phyloP scores from a whole-genome alignment of 2,888 invertebrate species.

The Meiosimyza decipiens region DNA sequence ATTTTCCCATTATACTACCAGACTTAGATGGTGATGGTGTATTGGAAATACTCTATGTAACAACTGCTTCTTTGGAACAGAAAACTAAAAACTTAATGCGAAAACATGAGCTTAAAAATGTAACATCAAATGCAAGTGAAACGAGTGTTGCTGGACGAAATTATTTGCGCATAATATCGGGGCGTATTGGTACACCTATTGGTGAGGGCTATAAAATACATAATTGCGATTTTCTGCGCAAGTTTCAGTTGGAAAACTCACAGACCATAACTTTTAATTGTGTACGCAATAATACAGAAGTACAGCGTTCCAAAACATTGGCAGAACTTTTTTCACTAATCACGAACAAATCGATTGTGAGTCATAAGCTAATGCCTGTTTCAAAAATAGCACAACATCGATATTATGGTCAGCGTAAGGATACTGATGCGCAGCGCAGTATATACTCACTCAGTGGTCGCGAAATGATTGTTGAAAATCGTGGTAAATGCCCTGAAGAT shows the following conservation, averaged over 20 bases:
- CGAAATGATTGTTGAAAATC: slow-evolving; percentile 77
- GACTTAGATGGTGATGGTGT: slow-evolving; percentile 80
- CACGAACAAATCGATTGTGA: slow-evolving; percentile 63
- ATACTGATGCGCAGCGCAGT: slow-evolving; percentile 70
- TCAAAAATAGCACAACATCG: slow-evolving; percentile 69
- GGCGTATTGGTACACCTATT: slow-evolving; percentile 75
- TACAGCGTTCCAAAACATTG: slow-evolving; percentile 67
- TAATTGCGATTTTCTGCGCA: slow-evolving; percentile 72
- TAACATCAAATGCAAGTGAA: slow-evolving; percentile 25
- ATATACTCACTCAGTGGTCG: slow-evolving; percentile 73
- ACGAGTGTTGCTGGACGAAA: slow-evolving; percentile 68
- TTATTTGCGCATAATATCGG: slow-evolving; percentile 76
- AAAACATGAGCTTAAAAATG: slow-evolving; percentile 41
- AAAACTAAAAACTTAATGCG: slow-evolving; percentile 55
- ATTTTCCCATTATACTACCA: slow-evolving; percentile 77
- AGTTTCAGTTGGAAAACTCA: slow-evolving; percentile 69
- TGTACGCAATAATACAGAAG: slow-evolving; percentile 71
- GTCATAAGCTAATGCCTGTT: slow-evolving; percentile 59
- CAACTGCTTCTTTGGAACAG: slow-evolving; percentile 64
- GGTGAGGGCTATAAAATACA: slow-evolving; percentile 72
- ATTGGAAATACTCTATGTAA: slow-evolving; percentile 75
- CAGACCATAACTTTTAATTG: slow-evolving; percentile 71
- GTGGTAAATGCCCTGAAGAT: slow-evolving; percentile 77
- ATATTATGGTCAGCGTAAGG: slow-evolving; percentile 71
- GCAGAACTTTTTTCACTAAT: slow-evolving; percentile 66